phyloP scores from a whole-genome alignment of 2,797 vertebrate species.

The Graptemys geographica region DNA sequence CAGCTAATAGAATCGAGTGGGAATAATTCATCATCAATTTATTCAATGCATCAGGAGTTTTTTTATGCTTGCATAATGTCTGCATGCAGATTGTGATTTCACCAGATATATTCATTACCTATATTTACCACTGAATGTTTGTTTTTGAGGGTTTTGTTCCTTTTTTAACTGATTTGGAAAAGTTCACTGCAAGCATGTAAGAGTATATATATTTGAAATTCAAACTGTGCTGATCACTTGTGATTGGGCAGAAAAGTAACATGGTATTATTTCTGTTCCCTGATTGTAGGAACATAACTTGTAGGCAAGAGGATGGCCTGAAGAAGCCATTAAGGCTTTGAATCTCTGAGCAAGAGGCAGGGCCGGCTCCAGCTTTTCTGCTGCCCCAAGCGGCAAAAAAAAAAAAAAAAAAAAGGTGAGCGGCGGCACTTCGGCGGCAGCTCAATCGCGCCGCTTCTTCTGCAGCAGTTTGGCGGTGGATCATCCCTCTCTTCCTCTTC shows the following conservation, averaged over 20 bases:
- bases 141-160: background rate
- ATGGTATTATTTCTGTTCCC: background rate
- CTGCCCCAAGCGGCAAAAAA: no score
- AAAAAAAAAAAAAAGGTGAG: no score
- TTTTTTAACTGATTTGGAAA: constrained; percentile 37
- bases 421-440: no score
- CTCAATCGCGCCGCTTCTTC: no score
- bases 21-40: background rate
- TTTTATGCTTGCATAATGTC: constrained; percentile 4
- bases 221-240: background rate
- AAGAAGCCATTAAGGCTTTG: background rate
- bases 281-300: background rate
- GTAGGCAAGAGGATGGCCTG: background rate
- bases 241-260: background rate
- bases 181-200: background rate
- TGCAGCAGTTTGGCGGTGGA: no score
- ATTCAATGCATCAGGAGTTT: background rate
- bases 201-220: background rate
- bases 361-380: no score
- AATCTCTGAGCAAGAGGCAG: background rate
- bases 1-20: background rate
- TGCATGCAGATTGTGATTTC: background rate
- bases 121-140: constrained; percentile 29
- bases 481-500: no score
- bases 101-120: constrained; percentile 8